Percentiles rank a stretch among this genome's conserved stretches.
These are phyloP conservation scores for Eleginops maclovinus DNA, from an alignment of 2,113 vertebrate genomes.

Conservation along the genomic window DNA sequence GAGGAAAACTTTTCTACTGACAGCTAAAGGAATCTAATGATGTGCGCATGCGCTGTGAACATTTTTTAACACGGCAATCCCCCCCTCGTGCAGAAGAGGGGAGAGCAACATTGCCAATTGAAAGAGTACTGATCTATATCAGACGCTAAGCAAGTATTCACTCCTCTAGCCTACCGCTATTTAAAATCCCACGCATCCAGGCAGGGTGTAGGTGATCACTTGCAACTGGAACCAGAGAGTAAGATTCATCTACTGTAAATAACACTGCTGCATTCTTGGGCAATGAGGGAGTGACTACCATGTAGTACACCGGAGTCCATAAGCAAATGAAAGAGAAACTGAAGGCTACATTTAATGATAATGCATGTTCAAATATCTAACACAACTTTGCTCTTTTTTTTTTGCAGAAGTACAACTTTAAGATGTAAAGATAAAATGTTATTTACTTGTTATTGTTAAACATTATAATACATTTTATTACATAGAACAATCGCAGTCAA, in stretches of 20 bases:
- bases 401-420: not conserved
- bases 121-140: slow-evolving; percentile 29
- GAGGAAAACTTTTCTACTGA: slow-evolving; percentile 66
- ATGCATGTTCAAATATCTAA: not conserved
- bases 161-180: slow-evolving; percentile 31
- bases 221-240: slow-evolving; percentile 51
- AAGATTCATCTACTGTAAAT: slow-evolving; percentile 72
- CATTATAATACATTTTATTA: not conserved
- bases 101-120: slow-evolving; percentile 28
- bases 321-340: slow-evolving; percentile 30
- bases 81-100: slow-evolving; percentile 18
- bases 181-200: slow-evolving; percentile 46
- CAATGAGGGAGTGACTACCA: slow-evolving; percentile 30
- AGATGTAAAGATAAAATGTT: not conserved
- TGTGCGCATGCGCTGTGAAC: slow-evolving; percentile 71
- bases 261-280: slow-evolving; percentile 71
- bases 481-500: slow-evolving; percentile 2
- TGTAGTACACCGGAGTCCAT: slow-evolving; percentile 21
- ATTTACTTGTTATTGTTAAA: slow-evolving; percentile 17
- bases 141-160: not conserved
- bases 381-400: not conserved
- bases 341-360: slow-evolving; percentile 2
- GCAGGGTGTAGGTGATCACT: slow-evolving; percentile 47
- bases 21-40: slow-evolving; percentile 70
- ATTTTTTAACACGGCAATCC: not conserved